Evolutionary conservation across 2,797 vertebrate species (phyloP), one percentile per base, ranked within the genome.

Genomic region (Sebastes matsubarae): DNA sequence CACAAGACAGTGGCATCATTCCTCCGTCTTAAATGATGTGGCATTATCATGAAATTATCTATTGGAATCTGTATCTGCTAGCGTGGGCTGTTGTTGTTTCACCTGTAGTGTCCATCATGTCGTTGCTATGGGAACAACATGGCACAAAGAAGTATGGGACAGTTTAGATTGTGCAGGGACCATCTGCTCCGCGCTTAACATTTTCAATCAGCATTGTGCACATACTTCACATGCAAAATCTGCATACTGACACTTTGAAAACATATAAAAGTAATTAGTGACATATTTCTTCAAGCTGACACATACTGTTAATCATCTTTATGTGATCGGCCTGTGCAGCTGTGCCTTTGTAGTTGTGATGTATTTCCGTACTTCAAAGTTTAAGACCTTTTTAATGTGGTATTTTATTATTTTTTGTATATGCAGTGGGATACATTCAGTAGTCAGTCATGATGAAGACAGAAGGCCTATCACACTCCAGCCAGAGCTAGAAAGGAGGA

Each of bases 291-390:
- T 77, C 27, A 77, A 80, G 68, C 75, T 68, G 72, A 75, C 73
- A 46, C 75, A 71, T 61, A 59, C 54, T 24, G 46, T 52, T 79
- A 78, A 85, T 85, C 60, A 81, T 80, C 63, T 30, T 73, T 78
- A 64, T 36, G 13, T 61, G 68, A 46, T 27, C 14, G 27, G 57
- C 52, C 54, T 14, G 46, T 67, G 57, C 75, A 80, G 80, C 75
- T 88, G 76, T 46, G 75, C 42, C 80, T 83, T 77, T 86, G 75
- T 76, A 66, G 64, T 65, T 68, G 25, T 46, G 30, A 74, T 81
- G 67, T 50, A 69, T 70, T 80, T 52, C 32, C 11, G 12, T 55
- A 34, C 68, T 74, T 82, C 58, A 82, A 79, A 80, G 75, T 69
- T 67, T 12, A 76, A 81, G 46, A 5, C 16, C 60, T 36, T 74